These are phyloP conservation scores for Beaufortia kweichowensis DNA, from an alignment of 2,113 vertebrate species.

Conservation along the genomic window DNA sequence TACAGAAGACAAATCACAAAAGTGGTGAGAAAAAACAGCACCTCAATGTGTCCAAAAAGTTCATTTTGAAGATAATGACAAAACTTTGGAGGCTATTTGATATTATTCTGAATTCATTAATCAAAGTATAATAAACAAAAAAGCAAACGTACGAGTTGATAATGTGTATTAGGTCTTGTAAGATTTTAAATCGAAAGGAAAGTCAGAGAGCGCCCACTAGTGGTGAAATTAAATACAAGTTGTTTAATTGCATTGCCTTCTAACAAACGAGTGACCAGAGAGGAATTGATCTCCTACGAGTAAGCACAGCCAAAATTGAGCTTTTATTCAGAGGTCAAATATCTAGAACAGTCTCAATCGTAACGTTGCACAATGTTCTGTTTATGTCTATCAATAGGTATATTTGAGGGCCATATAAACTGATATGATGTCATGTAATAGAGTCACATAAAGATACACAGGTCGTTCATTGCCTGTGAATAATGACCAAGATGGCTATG, in stretches of 20 bases:
- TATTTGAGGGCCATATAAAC: slow-evolving; percentile 59
- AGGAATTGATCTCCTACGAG: slow-evolving; percentile 32
- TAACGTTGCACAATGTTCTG: slow-evolving; percentile 56
- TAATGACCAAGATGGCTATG: slow-evolving; percentile 69
- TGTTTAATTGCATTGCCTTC: background rate
- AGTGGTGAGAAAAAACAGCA: background rate
- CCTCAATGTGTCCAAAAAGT: too few relatives aligned
- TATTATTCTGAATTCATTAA: background rate
- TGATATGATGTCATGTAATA: slow-evolving; percentile 62
- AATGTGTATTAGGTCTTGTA: background rate
- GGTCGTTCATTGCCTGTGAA: slow-evolving; percentile 63
- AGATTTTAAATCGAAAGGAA: background rate
- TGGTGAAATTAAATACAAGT: slow-evolving; percentile 51
- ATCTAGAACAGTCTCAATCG: slow-evolving; percentile 35
- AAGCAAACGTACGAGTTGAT: background rate
- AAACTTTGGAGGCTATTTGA: background rate
- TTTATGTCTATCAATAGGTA: slow-evolving; percentile 47
- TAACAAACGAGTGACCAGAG: background rate
- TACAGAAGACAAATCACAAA: background rate
- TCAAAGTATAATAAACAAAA: background rate
- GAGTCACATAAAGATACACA: slow-evolving; percentile 57
- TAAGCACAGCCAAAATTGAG: slow-evolving; percentile 32
- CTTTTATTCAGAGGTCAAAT: slow-evolving; percentile 30
- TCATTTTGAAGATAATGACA: too few relatives aligned
- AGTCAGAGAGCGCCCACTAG: slow-evolving; percentile 70